phyloP scores from a whole-genome alignment of 2,797 vertebrate genomes.

The Furcifer pardalis region DNA sequence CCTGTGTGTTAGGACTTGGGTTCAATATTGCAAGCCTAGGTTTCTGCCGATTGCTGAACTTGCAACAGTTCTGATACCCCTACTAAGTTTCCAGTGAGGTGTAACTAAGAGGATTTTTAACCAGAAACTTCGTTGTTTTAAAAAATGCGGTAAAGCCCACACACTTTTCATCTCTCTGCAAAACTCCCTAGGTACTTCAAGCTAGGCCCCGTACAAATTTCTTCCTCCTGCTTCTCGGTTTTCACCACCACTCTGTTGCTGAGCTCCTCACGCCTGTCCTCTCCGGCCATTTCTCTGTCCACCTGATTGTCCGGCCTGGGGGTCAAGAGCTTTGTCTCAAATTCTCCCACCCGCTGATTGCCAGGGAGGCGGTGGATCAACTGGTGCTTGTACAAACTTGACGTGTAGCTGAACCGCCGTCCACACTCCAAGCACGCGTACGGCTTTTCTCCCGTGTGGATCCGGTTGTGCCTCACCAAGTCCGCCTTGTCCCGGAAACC shows the following conservation, averaged over 20 bases:
- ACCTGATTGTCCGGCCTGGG: fast-evolving
- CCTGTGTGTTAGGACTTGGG: no score
- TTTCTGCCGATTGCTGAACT: no score
- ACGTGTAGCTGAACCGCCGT: conserved; percentile 9
- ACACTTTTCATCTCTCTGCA: not conserved
- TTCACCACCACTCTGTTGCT: not conserved
- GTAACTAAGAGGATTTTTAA: no score
- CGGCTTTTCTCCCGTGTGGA: conserved; percentile 36
- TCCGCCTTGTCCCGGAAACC: conserved; percentile 28
- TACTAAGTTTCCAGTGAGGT: no score
- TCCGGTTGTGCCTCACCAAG: conserved; percentile 15
- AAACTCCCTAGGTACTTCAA: not conserved
- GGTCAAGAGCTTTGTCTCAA: no score
- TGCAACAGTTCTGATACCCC: no score
- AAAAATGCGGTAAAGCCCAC: not conserved
- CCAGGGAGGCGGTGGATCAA: not conserved
- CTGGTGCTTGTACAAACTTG: conserved; percentile 27
- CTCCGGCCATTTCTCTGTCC: fast-evolving
- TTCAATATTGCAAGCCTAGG: no score
- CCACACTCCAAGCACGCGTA: conserved; percentile 13
- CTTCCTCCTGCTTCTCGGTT: not conserved
- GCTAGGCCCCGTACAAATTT: not conserved
- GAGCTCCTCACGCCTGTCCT: fast-evolving
- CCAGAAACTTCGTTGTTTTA: no score
- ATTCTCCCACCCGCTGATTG: not conserved